A percentile compares a stretch with the other conserved stretches of the same genome.
These are phyloP conservation scores for Ephydatia muelleri DNA, from an alignment of 37 sponge, comb jelly and placozoan species.

Conservation along the genomic window DNA sequence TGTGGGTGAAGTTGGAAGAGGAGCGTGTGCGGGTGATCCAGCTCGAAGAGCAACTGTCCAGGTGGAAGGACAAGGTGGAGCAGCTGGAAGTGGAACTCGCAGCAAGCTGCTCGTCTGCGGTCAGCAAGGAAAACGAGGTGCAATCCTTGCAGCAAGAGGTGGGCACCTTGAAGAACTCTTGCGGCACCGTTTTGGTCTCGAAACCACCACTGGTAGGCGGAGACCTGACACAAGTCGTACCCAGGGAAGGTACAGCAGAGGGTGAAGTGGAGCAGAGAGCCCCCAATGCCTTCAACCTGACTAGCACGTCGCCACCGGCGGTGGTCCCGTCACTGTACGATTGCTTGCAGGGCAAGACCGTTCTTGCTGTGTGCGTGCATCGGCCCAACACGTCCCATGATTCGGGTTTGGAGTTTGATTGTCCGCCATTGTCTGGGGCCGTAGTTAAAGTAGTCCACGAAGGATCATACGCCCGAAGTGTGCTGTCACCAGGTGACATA, in stretches of 20 bases:
- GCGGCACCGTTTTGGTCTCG: too few relatives aligned
- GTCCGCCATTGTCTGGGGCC: conserved; percentile 33
- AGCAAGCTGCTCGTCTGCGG: conserved; percentile 5
- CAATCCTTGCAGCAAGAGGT: conserved; percentile 46
- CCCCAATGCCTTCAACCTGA: neutral
- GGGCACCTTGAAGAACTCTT: conserved; percentile 14
- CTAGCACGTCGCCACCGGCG: neutral
- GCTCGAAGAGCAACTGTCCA: conserved; percentile 49
- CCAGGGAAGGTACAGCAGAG: too few relatives aligned
- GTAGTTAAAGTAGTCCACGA: conserved; percentile 55
- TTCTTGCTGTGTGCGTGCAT: conserved; percentile 35
- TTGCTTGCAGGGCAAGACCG: conserved; percentile 20
- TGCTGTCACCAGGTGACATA: conserved; percentile 57
- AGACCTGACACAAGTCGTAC: too few relatives aligned
- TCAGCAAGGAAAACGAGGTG: conserved; percentile 46
- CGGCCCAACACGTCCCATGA: neutral
- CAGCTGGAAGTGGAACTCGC: conserved; percentile 18
- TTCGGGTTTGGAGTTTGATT: conserved; percentile 16
- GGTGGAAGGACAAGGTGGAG: conserved; percentile 12
- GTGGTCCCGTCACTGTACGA: conserved; percentile 34
- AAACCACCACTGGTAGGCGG: too few relatives aligned
- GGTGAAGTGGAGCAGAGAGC: too few relatives aligned
- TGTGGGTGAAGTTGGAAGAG: conserved; percentile 12
- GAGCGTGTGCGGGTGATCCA: conserved; percentile 43
- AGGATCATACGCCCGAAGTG: conserved; percentile 28